A percentile compares a stretch with the other conserved stretches of the same genome.
Conservation (phyloP, 2,797 vertebrate genomes). For the Fringilla coelebs region DNA sequence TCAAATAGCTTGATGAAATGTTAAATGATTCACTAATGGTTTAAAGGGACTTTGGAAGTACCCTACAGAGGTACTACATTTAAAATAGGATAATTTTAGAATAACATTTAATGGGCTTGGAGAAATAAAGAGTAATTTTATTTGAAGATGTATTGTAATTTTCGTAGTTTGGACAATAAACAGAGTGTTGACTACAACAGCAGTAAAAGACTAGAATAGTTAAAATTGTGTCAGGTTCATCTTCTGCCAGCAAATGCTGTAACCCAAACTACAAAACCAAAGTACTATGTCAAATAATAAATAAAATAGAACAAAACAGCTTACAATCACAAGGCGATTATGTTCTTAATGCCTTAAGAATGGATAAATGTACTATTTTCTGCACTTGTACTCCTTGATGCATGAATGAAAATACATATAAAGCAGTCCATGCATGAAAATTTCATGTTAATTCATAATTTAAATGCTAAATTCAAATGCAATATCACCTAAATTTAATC, state of each 20-base stretch:
- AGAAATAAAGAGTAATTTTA: background rate
- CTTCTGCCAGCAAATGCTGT: background rate
- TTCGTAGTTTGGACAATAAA: background rate
- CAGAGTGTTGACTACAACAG: background rate
- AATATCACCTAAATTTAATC: background rate
- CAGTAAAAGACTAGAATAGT: background rate
- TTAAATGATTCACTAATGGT: background rate
- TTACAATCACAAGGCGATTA: constrained; percentile 50
- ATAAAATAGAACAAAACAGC: constrained; percentile 36
- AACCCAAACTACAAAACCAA: background rate
- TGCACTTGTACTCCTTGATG: background rate
- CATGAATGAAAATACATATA: background rate
- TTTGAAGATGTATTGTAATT: background rate
- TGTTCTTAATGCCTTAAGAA: constrained; percentile 40
- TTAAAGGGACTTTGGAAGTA: background rate
- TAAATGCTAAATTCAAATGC: background rate
- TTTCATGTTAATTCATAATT: background rate
- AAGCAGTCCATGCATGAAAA: background rate
- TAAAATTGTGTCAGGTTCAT: background rate
- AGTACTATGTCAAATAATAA: constrained; percentile 25
- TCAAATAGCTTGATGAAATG: background rate
- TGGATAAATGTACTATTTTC: constrained; percentile 41
- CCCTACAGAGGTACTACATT: accelerated
- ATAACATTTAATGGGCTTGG: background rate
- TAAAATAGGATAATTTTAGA: background rate